Base-by-base conservation (phyloP, 2,888 invertebrate species). In the Mimachlamys varia region DNA sequence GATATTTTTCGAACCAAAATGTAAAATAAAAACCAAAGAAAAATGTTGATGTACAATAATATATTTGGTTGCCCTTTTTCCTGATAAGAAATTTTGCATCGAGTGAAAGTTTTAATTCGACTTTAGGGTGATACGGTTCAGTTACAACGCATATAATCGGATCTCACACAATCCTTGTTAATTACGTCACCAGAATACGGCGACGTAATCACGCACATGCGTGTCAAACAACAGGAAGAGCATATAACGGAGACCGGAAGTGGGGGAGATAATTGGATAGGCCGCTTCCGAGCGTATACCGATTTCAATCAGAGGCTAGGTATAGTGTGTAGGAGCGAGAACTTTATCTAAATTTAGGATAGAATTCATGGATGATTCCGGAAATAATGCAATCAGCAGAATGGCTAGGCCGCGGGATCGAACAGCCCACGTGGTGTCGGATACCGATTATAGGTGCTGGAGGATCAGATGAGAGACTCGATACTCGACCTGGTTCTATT, bases 131-230 rank as follows among this genome's bases (percentile, higher is more conserved):
- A 53, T 2, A 53, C 19, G 2, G 53, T 53, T 53, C 53, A 53
- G 13, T 53, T 53, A 19, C 19, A 7, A 17, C 17, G 19, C 15
- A 53, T 10, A 53, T 17, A 17, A 17, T 53, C 53, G 53, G 19
- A 10, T 2, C 2, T 53, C 15, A 53, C 53, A 53, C 19, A 53
- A 1, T 53, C 15, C 19, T 13, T 76, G 12, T 33, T 22, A 33
- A 33, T 76, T 33, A 76, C 33, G 76, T 76, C 27, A 76, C 33
- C 58, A 58, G 3, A 22, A 33, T 76, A 12, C 27, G 12, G 10
- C 17, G 33, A 76, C 33, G 76, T 76, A 33, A 76, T 76, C 76
- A 76, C 76, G 76, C 76, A 76, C 76, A 33, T 76, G 12, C 76
- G 33, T 76, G 76, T 76, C 76, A n/a, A 33, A 33, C 27, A 33